Base-by-base conservation (phyloP, 1,140 invertebrate species). In the Propsilocerus akamusi region DNA sequence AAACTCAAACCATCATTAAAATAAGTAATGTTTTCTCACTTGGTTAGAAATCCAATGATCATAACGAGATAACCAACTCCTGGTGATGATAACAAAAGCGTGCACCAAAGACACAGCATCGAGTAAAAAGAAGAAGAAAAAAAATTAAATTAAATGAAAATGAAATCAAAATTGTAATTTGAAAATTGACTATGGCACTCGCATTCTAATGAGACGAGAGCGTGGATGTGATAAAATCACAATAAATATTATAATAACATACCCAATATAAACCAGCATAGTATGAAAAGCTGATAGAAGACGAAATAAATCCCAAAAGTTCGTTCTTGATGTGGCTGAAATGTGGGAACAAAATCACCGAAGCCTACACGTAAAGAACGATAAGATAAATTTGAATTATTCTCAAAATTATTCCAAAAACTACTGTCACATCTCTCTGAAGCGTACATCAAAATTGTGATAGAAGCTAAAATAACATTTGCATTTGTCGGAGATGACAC, bases 51-150 rank as follows among this genome's bases (percentile, higher is more conserved):
- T 22, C 83, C 85, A 53, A 93, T 75, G 37, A 94, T 81, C 88
- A 93, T 93, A 12, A 90, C 77, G 41, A 92, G 74, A 63, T 93
- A 94, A 0, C 88, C 89, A 50, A 94, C 68, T 1, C 89, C 89
- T 56, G n/a, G n/a, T n/a, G n/a, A n/a, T n/a, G n/a, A n/a, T n/a
- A n/a, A n/a, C n/a, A n/a, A n/a, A n/a, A 91, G 86, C 41, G 88
- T 86, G 30, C 92, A 88, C 88, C 89, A 93, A 14, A 82, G 72
- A 7, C 83, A 72, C 0, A 89, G 66, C 51, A 83, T 79, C 41
- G 78, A 72, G 64, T 86, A 77, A 65, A 89, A 89, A 0, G 78
- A 57, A 25, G 73, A 71, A 54, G 76, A 78, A 55, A 74, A 74
- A 7, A 73, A 61, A 11, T 72, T 73, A 46, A 70, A 74, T 4